Base-by-base conservation (phyloP, 1,140 invertebrate species). In the Sesamia nonagrioides region DNA sequence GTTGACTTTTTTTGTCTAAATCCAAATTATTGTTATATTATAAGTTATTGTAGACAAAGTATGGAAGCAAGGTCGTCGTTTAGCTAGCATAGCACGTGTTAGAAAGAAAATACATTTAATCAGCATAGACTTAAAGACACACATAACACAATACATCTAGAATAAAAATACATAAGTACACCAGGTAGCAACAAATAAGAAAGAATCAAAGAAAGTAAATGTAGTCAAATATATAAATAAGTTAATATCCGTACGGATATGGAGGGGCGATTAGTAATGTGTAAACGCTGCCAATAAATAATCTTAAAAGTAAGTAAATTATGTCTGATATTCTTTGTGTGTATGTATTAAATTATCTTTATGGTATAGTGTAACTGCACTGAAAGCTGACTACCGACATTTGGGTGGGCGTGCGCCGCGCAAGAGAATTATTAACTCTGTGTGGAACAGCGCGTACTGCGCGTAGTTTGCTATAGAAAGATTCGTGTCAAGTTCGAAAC, bases 251-350 rank as follows among this genome's bases (percentile, higher is more conserved):
- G 7, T 2, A 11, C 18, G 61, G 61, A 17, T 61, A 40, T 2
- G 13, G 40, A 68, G 37, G 9, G 40, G 42, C 15, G 1, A 27
- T 17, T 48, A 45, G 37, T 42, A 63, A 45, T 48, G 42, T 61
- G 54, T 61, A 61, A 35, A 61, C 33, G 27, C n/a, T 40, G 9
- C 33, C 40, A 61, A 1, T n/a, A n/a, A n/a, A n/a, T 27, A n/a
- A n/a, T 61, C 17, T 48, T 9, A 45, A n/a, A 48, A 68, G 8
- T 69, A 69, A 69, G 66, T 69, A 69, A 69, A 69, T 69, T 69
- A 69, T 69, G 66, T 69, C 66, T 69, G 66, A 66, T 66, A 66
- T 42, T 42, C 17, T 66, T 66, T 69, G 27, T 68, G 15, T 45
- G 45, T 69, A 69, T 50, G 42, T 50, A 69, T 50, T 69, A 69